Evolutionary conservation across 2,888 invertebrate species (phyloP).

Genomic region (Noctua pronuba): DNA sequence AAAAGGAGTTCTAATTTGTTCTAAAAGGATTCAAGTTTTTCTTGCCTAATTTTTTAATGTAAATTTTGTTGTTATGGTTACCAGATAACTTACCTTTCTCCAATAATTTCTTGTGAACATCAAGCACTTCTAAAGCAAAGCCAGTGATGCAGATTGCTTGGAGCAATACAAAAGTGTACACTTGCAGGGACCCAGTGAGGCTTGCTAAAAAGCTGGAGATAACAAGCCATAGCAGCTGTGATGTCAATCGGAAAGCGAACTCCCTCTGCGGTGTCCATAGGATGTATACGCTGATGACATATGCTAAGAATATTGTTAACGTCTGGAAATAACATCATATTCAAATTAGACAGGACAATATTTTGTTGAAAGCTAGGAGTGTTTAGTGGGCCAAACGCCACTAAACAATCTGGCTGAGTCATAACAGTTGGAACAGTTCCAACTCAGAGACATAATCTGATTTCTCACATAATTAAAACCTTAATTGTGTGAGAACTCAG

Average conservation of each 20-base stretch:
- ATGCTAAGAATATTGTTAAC: slow-evolving; percentile 92
- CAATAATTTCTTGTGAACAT: slow-evolving; percentile 88
- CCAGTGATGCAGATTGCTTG: slow-evolving; percentile 92
- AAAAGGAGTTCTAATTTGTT: background rate
- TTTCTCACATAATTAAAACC: too few species aligned
- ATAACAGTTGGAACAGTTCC: background rate
- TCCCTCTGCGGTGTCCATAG: slow-evolving; percentile 94
- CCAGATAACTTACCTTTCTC: slow-evolving; percentile 79
- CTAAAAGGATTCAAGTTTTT: background rate
- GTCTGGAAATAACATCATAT: slow-evolving; percentile 88
- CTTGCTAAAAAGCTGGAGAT: slow-evolving; percentile 94
- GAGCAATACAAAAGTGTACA: slow-evolving; percentile 93
- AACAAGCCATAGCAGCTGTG: slow-evolving; percentile 94
- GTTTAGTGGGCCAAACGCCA: too few species aligned
- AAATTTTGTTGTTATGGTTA: background rate
- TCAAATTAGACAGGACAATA: background rate
- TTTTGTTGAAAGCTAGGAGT: background rate
- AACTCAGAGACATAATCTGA: background rate
- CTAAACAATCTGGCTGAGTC: too few species aligned
- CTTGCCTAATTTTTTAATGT: background rate
- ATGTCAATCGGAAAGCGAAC: slow-evolving; percentile 92
- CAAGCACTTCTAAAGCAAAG: slow-evolving; percentile 91
- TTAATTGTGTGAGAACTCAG: background rate
- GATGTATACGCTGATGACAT: slow-evolving; percentile 93
- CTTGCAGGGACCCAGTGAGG: slow-evolving; percentile 93